Evolutionary conservation across 2,113 vertebrate genomes (phyloP).

Genomic region (Tetraodon nigroviridis): DNA sequence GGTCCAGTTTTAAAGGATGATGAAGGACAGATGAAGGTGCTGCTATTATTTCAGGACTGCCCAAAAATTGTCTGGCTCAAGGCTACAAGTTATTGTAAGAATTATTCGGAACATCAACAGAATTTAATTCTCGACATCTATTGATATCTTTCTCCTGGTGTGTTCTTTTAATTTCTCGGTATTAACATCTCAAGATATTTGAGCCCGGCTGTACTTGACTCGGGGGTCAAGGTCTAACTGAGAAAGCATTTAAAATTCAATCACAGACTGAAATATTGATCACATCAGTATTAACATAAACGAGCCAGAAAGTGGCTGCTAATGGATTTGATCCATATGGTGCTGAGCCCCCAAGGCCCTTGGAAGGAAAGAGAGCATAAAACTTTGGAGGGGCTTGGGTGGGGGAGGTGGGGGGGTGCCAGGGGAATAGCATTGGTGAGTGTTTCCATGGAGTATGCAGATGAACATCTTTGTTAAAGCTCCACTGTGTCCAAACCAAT

Average conservation of each 20-base stretch:
- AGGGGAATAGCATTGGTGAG: background rate
- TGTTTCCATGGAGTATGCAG: constrained; percentile 2
- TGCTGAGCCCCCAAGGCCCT: constrained; percentile 26
- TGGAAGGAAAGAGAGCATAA: constrained; percentile 5
- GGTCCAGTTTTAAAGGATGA: too few species aligned
- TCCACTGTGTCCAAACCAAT: constrained; percentile 4
- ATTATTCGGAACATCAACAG: background rate
- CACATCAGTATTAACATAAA: constrained; percentile 54
- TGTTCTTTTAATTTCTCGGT: constrained; percentile 21
- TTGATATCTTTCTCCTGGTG: background rate
- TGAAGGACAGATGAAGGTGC: too few species aligned
- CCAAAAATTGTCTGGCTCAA: background rate
- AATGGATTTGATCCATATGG: constrained; percentile 66
- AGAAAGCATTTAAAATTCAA: constrained; percentile 47
- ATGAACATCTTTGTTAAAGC: constrained; percentile 15
- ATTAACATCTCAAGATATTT: constrained; percentile 26
- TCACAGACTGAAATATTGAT: constrained; percentile 48
- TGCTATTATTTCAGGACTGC: too few species aligned
- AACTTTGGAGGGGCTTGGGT: constrained; percentile 6
- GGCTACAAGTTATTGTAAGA: too few species aligned
- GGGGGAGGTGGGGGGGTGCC: background rate
- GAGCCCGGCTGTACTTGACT: constrained; percentile 34
- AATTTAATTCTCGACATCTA: background rate
- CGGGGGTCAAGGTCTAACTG: constrained; percentile 56
- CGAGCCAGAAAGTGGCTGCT: constrained; percentile 46